Conservation (phyloP, 2,888 invertebrate species). For the Melanostoma scalare region DNA sequence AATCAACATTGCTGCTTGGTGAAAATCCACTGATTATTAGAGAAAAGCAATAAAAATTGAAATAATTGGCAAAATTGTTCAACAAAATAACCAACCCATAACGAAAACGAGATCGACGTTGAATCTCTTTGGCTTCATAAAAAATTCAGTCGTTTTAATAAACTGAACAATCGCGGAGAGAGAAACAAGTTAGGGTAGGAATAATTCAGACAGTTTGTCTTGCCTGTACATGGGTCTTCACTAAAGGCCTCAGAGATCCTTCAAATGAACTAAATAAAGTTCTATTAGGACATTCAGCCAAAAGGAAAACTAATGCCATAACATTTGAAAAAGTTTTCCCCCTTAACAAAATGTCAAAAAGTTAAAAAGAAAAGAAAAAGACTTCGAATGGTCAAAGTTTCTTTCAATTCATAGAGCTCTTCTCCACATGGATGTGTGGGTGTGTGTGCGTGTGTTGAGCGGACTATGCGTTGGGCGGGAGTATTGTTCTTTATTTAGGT, state of each 20-base stretch:
- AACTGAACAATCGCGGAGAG: slow-evolving; percentile 41
- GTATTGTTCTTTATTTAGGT: slow-evolving; percentile 38
- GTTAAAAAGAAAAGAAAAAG: slow-evolving; percentile 27
- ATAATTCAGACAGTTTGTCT: slow-evolving; percentile 61
- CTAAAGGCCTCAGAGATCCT: slow-evolving; percentile 59
- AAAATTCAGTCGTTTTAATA: slow-evolving; percentile 68
- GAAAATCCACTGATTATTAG: slow-evolving; percentile 37
- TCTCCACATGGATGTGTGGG: background rate
- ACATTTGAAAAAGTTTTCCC: slow-evolving; percentile 66
- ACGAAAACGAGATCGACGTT: slow-evolving; percentile 17
- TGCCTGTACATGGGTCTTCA: slow-evolving; percentile 19
- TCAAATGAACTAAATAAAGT: slow-evolving; percentile 67
- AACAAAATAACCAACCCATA: slow-evolving; percentile 32
- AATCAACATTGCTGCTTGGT: background rate
- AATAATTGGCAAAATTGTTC: slow-evolving; percentile 63
- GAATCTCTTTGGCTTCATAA: slow-evolving; percentile 32
- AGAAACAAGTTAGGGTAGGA: slow-evolving; percentile 36
- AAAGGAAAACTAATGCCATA: slow-evolving; percentile 67
- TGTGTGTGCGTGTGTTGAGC: slow-evolving; percentile 1
- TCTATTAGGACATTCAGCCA: slow-evolving; percentile 59
- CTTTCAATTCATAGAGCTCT: slow-evolving; percentile 52
- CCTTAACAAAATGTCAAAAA: slow-evolving; percentile 39
- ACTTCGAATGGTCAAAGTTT: slow-evolving; percentile 67
- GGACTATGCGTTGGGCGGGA: slow-evolving; percentile 20
- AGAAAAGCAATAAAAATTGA: slow-evolving; percentile 60